phyloP scores from a whole-genome alignment of 2,888 invertebrate species.

The Nemurella pictetii region DNA sequence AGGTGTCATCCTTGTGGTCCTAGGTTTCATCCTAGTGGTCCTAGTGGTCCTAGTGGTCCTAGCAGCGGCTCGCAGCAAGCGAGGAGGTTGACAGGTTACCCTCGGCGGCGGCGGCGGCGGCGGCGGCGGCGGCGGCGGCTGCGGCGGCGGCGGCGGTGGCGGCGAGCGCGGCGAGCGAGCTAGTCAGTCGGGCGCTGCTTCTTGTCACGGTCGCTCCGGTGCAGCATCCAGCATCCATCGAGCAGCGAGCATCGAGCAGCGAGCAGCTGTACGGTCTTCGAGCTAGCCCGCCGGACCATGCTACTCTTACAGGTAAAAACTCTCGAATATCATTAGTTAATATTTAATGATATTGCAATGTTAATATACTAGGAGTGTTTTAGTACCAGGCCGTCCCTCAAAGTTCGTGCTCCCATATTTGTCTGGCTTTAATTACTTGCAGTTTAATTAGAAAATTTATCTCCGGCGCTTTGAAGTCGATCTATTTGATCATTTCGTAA shows the following conservation, averaged over 20 bases:
- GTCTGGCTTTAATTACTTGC: neutral
- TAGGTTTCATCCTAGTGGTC: too few relatives aligned
- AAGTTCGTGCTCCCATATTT: neutral
- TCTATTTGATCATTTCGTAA: neutral
- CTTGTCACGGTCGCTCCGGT: neutral
- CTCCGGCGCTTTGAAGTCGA: neutral
- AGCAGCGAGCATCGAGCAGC: too few relatives aligned
- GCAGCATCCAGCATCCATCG: too few relatives aligned
- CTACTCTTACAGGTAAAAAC: neutral
- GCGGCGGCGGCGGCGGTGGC: constrained; percentile 27
- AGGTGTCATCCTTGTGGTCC: too few relatives aligned
- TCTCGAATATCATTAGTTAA: neutral
- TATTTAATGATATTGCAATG: too few relatives aligned
- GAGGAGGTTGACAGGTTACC: too few relatives aligned
- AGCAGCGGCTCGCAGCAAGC: too few relatives aligned
- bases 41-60: too few relatives aligned
- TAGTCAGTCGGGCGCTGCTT: neutral
- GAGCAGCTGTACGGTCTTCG: too few relatives aligned
- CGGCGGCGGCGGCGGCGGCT: constrained; percentile 23
- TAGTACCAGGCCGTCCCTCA: neutral
- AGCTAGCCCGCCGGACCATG: neutral
- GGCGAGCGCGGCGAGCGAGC: neutral
- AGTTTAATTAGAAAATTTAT: neutral
- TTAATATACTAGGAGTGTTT: neutral
- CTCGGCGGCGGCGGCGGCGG: too few relatives aligned